A percentile compares a stretch with the other conserved stretches of the same genome.
phyloP scores from a whole-genome alignment of 2,113 vertebrate genomes.

The Channa maculata region DNA sequence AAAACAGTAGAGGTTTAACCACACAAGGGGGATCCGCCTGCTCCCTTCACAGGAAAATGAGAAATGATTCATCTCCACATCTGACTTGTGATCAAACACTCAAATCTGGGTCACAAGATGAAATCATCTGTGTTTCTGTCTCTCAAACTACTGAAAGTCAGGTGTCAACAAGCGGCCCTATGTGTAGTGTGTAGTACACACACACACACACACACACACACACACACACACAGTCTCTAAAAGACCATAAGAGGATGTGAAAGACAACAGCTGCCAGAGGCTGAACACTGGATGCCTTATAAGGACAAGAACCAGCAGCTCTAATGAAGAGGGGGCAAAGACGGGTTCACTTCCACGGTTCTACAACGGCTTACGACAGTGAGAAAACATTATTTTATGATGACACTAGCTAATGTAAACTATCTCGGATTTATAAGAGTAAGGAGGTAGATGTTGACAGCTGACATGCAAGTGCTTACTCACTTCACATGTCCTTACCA shows the following conservation, averaged over 20 bases:
- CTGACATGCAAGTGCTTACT: neutral
- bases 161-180: neutral
- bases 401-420: neutral
- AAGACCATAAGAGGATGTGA: constrained; percentile 69
- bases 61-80: neutral
- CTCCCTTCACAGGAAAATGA: neutral
- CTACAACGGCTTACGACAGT: neutral
- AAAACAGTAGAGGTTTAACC: neutral
- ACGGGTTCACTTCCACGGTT: neutral
- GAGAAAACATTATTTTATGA: neutral
- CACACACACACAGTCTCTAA: constrained; percentile 18
- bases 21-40: neutral
- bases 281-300: constrained; percentile 55
- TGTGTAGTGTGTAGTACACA: neutral
- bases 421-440: neutral
- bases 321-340: constrained; percentile 17
- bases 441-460: neutral
- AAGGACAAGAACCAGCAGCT: constrained; percentile 51
- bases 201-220: constrained; percentile 13
- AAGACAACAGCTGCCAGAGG: constrained; percentile 21
- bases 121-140: neutral
- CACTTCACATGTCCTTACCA: neutral
- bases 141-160: neutral
- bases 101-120: neutral
- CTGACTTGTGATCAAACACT: neutral